Evolutionary conservation across 2,113 vertebrate species (phyloP).

Genomic region (Brachyistius frenatus): DNA sequence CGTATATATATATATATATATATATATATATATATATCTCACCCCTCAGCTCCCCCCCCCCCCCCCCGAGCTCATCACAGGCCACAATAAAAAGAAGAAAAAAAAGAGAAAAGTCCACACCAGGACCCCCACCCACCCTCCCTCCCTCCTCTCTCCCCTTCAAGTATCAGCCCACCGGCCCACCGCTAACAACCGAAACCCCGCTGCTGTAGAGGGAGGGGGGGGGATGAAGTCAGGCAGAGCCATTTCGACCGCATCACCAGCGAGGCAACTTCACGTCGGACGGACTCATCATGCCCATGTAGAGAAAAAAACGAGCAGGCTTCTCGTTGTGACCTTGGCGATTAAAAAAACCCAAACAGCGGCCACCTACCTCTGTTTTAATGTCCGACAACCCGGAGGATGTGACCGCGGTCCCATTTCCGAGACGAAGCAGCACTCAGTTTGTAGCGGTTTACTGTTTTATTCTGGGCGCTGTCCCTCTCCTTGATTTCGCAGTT

Average conservation of each 20-base stretch:
- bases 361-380: slow-evolving; percentile 61
- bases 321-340: slow-evolving; percentile 57
- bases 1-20: background rate
- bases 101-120: slow-evolving; percentile 35
- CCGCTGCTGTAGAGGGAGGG: background rate
- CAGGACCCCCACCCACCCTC: slow-evolving; percentile 18
- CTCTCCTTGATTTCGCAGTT: slow-evolving; percentile 81
- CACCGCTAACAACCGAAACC: background rate
- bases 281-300: slow-evolving; percentile 50
- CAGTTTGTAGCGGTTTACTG: slow-evolving; percentile 61
- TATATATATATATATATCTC: no score
- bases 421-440: slow-evolving; percentile 52
- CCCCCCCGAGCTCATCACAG: slow-evolving; percentile 63
- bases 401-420: slow-evolving; percentile 52
- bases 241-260: slow-evolving; percentile 59
- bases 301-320: slow-evolving; percentile 43
- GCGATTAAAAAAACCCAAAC: slow-evolving; percentile 5
- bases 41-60: slow-evolving; percentile 43
- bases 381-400: slow-evolving; percentile 33
- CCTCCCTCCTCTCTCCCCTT: no score
- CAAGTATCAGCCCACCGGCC: background rate
- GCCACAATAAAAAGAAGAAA: slow-evolving; percentile 40
- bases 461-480: slow-evolving; percentile 82
- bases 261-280: slow-evolving; percentile 69
- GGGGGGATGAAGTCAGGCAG: background rate